Base-by-base conservation (phyloP, 2,797 vertebrate species). In the Hemitrygon akajei region DNA sequence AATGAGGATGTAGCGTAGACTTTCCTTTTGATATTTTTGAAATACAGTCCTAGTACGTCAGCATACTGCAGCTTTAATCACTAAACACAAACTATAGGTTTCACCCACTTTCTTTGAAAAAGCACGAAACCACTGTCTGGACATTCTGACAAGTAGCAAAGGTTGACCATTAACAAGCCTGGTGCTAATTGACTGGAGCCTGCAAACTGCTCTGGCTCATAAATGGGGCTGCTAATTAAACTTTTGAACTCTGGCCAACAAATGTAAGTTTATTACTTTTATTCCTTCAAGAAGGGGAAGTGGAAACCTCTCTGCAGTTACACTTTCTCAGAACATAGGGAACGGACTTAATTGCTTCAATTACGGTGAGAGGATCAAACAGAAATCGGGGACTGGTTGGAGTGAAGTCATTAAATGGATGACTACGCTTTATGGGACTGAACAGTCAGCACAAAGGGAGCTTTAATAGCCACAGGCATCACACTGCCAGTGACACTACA, bases 331-430 rank as follows among this genome's bases (percentile, higher is more conserved):
- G 69, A 92, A 92, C 89, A 92, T 75, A 27, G 91, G 69, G 69
- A 92, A 37, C 25, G 47, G 37, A 40, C 66, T 92, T 92, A 92
- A 92, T 92, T 73, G 91, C 91, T 92, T 92, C 91, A 92, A 92
- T 75, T 92, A 92, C 69, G 5, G 91, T 92, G 91, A 47, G 40
- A 75, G 91, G 91, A 92, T 92, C 91, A 92, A 92, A 92, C 91
- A 75, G 3, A 73, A 91, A 18, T 47, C 12, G 22, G 47, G 69
- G 89, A 73, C 89, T 40, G 91, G 91, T 20, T 71, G 91, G 69
- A 75, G 91, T 92, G 91, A 92, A 92, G 69, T 92, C 91, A 92
- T 92, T 92, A 92, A 92, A 92, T n/a, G 69, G 91, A 71, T 92
- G 91, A 92, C 69, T 92, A 56, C 11, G 25, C 47, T 92, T 91